Percentiles rank a stretch among this genome's conserved stretches.
Conservation (phyloP, 2,113 vertebrate genomes). For the Brachyistius frenatus region DNA sequence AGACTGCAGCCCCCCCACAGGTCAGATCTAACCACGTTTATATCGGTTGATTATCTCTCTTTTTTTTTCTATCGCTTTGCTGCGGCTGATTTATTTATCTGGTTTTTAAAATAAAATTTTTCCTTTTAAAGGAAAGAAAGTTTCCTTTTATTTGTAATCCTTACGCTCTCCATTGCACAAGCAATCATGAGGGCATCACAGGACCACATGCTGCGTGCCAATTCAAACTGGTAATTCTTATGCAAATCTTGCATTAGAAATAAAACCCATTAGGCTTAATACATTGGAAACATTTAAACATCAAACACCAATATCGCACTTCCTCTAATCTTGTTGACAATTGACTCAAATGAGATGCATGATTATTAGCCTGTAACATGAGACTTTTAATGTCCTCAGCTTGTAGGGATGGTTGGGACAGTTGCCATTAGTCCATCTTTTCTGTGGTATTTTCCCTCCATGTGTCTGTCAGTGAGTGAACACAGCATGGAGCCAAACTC, state of each 20-base stretch:
- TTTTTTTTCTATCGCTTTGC: constrained; percentile 12
- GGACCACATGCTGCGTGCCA: constrained; percentile 36
- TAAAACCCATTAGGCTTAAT: constrained; percentile 66
- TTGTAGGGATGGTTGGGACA: constrained; percentile 22
- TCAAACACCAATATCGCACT: constrained; percentile 53
- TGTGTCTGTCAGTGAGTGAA: constrained; percentile 22
- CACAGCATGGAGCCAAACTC: constrained; percentile 41
- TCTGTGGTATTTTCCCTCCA: constrained; percentile 29
- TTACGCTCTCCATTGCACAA: constrained; percentile 10
- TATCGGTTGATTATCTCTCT: constrained; percentile 49
- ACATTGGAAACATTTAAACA: constrained; percentile 49
- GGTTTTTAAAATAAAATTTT: constrained; percentile 25
- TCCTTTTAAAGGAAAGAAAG: neutral
- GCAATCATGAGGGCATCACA: constrained; percentile 44
- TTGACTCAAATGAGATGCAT: constrained; percentile 36
- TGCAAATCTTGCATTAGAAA: constrained; percentile 57
- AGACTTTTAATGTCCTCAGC: constrained; percentile 18
- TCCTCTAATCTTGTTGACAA: constrained; percentile 55
- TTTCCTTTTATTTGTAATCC: constrained; percentile 50
- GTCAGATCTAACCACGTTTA: constrained; percentile 56
- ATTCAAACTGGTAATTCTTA: constrained; percentile 60
- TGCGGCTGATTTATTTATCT: constrained; percentile 53
- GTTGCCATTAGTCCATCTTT: constrained; percentile 42
- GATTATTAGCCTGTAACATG: constrained; percentile 45
- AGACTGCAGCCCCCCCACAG: constrained; percentile 42